Conservation (phyloP, 2,888 invertebrate genomes). For the Rhamphomyia laevipes region DNA sequence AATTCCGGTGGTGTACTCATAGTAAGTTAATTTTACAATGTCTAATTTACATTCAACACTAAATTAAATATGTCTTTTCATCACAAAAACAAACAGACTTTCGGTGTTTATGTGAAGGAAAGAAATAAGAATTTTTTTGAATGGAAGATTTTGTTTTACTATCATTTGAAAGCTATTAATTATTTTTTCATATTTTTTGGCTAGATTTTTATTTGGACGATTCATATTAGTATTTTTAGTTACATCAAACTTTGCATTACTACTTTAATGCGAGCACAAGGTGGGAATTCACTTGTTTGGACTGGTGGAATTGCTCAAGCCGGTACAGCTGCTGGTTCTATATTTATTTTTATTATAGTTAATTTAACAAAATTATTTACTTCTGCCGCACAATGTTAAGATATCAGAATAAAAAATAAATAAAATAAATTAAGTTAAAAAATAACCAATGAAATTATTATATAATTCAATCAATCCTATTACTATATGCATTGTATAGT, state of each 20-base stretch:
- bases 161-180: not conserved
- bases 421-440: too few relatives aligned
- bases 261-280: slow-evolving; percentile 50
- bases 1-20: slow-evolving; percentile 46
- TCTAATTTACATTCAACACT: too few relatives aligned
- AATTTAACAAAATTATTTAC: slow-evolving; percentile 46
- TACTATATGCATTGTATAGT: too few relatives aligned
- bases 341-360: slow-evolving; percentile 48
- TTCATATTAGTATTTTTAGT: slow-evolving; percentile 47
- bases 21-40: slow-evolving; percentile 39
- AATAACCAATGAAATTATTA: too few relatives aligned
- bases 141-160: slow-evolving; percentile 4
- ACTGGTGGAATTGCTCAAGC: slow-evolving; percentile 57
- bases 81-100: too few relatives aligned
- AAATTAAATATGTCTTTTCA: too few relatives aligned
- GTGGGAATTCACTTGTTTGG: slow-evolving; percentile 55
- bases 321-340: slow-evolving; percentile 57
- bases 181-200: slow-evolving; percentile 8
- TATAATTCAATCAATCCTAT: too few relatives aligned
- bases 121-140: too few relatives aligned
- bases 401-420: too few relatives aligned
- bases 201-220: slow-evolving; percentile 53
- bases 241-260: slow-evolving; percentile 63
- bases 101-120: too few relatives aligned
- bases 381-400: slow-evolving; percentile 34